Conservation (phyloP, 2,797 vertebrate species). For the Argyrosomus regius region DNA sequence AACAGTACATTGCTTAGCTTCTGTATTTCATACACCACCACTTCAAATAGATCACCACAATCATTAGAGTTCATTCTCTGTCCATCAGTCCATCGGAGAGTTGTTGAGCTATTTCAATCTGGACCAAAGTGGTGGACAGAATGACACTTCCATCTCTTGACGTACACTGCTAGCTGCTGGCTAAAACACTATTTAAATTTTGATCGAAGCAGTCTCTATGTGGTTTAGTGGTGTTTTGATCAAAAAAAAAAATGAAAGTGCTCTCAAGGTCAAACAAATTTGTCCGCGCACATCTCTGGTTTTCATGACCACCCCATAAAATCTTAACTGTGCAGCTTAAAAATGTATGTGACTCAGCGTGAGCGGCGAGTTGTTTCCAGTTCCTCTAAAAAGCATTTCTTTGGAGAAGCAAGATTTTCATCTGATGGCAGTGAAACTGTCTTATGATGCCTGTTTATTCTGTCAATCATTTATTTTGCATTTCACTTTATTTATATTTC, state of each 20-base stretch:
- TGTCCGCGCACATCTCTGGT: conserved; percentile 18
- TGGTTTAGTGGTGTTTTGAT: conserved; percentile 28
- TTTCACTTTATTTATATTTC: too few relatives aligned
- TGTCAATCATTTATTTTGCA: conserved; percentile 20
- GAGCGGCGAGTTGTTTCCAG: conserved; percentile 16
- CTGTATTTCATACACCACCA: too few relatives aligned
- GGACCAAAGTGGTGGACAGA: not conserved
- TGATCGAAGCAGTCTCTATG: not conserved
- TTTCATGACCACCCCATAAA: conserved; percentile 31
- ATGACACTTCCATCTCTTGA: not conserved
- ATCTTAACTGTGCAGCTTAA: conserved; percentile 35
- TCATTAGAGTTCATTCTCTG: not conserved
- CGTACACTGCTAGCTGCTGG: not conserved
- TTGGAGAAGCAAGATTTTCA: not conserved
- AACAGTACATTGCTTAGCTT: too few relatives aligned
- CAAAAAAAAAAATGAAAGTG: conserved; percentile 8
- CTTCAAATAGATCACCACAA: not conserved
- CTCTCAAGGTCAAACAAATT: conserved; percentile 27
- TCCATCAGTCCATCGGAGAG: not conserved
- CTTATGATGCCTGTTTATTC: conserved; percentile 21
- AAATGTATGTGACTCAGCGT: conserved; percentile 35
- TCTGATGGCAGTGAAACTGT: conserved; percentile 10
- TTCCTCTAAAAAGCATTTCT: not conserved
- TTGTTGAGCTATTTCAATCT: not conserved
- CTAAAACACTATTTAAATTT: conserved; percentile 4